phyloP scores from a whole-genome alignment of 2,113 vertebrate genomes.

The Peromyscus polionotus region DNA sequence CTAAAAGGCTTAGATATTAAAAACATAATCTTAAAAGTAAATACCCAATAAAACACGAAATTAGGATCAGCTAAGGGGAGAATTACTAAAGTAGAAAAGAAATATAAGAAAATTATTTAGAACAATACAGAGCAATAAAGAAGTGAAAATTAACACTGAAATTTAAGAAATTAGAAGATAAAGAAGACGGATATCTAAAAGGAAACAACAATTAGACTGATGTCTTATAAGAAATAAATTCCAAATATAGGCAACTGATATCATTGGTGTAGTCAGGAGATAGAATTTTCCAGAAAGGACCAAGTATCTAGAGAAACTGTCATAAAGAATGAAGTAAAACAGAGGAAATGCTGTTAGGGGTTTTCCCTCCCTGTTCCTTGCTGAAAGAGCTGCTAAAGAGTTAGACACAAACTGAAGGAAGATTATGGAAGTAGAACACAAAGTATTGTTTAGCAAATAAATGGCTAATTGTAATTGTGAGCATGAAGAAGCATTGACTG shows the following conservation, averaged over 20 bases:
- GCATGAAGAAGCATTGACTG: not conserved
- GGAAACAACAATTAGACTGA: not conserved
- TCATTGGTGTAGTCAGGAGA: not conserved
- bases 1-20: conserved; percentile 26
- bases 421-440: not conserved
- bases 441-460: not conserved
- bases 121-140: not conserved
- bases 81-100: conserved; percentile 34
- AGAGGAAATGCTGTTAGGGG: not conserved
- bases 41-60: not conserved
- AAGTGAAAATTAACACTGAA: not conserved
- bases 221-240: not conserved
- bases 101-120: conserved; percentile 30
- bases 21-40: not conserved
- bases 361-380: not conserved
- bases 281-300: not conserved
- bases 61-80: conserved; percentile 22
- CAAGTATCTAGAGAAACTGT: not conserved
- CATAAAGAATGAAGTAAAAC: not conserved
- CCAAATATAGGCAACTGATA: not conserved
- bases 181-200: not conserved
- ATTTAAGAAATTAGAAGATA: conserved; percentile 26
- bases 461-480: not conserved
- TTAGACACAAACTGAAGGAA: not conserved
- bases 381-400: not conserved